These are phyloP conservation scores for Paralvinella palmiformis DNA, from an alignment of 1,140 invertebrate genomes.

Conservation along the genomic window DNA sequence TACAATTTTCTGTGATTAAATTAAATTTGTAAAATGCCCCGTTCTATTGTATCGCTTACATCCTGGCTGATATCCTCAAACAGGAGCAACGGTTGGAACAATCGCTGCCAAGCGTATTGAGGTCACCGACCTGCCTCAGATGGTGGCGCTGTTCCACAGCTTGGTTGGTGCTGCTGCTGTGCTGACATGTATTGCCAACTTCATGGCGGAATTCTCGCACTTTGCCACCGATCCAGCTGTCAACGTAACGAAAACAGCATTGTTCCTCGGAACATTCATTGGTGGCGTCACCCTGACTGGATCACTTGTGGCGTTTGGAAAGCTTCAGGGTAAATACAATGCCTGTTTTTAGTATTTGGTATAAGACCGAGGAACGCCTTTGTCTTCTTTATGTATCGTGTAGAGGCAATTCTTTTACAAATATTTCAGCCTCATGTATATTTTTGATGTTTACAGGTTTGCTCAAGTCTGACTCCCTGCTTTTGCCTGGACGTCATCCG, in stretches of 20 bases:
- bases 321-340: conserved; percentile 62
- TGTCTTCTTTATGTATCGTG: not conserved
- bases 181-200: conserved; percentile 77
- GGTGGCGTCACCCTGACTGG: conserved; percentile 86
- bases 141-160: conserved; percentile 85
- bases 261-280: conserved; percentile 85
- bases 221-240: conserved; percentile 77
- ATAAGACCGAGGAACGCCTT: not conserved
- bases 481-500: conserved; percentile 75
- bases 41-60: too few relatives aligned
- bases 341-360: not conserved
- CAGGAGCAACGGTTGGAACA: conserved; percentile 42
- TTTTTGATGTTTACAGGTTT: conserved; percentile 54
- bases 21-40: too few relatives aligned
- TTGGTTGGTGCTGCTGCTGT: conserved; percentile 82
- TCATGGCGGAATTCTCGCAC: conserved; percentile 72
- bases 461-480: conserved; percentile 69
- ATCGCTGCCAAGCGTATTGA: conserved; percentile 73
- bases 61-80: too few relatives aligned
- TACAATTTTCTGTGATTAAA: too few relatives aligned
- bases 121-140: conserved; percentile 83
- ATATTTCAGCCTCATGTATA: not conserved
- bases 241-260: conserved; percentile 75
- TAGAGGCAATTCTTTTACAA: not conserved
- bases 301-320: conserved; percentile 83